phyloP scores from a whole-genome alignment of 2,797 vertebrate species.

The Amazona ochrocephala region DNA sequence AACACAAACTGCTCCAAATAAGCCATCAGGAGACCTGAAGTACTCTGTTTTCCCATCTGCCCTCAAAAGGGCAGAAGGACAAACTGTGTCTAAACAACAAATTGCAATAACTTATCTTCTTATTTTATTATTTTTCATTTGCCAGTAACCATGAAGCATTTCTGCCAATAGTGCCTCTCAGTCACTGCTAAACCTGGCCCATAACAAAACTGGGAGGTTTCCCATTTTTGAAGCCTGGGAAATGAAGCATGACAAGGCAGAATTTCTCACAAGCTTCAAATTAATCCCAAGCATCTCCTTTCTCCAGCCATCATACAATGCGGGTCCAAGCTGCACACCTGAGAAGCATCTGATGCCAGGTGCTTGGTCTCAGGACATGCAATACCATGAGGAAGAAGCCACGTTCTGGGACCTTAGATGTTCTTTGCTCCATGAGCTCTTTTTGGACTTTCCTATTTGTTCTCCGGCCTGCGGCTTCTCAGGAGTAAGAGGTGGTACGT shows the following conservation, averaged over 20 bases:
- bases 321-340: not conserved
- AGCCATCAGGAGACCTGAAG: not conserved
- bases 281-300: not conserved
- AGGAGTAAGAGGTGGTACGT: not conserved
- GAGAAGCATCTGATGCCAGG: not conserved
- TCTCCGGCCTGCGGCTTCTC: not conserved
- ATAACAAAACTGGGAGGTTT: not conserved
- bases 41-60: not conserved
- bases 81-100: not conserved
- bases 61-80: not conserved
- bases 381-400: not conserved
- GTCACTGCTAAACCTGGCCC: not conserved
- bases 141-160: not conserved
- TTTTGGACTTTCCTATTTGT: not conserved
- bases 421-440: not conserved
- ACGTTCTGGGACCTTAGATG: rapidly evolving
- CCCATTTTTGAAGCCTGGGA: not conserved
- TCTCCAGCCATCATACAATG: not conserved
- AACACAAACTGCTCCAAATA: not conserved
- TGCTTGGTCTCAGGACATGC: not conserved
- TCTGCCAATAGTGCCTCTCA: not conserved
- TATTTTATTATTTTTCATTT: not conserved
- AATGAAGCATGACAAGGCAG: not conserved
- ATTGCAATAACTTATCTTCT: not conserved
- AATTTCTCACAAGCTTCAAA: not conserved